Base-by-base conservation (phyloP, 2,797 vertebrate genomes). In the Acropternis orthonyx region DNA sequence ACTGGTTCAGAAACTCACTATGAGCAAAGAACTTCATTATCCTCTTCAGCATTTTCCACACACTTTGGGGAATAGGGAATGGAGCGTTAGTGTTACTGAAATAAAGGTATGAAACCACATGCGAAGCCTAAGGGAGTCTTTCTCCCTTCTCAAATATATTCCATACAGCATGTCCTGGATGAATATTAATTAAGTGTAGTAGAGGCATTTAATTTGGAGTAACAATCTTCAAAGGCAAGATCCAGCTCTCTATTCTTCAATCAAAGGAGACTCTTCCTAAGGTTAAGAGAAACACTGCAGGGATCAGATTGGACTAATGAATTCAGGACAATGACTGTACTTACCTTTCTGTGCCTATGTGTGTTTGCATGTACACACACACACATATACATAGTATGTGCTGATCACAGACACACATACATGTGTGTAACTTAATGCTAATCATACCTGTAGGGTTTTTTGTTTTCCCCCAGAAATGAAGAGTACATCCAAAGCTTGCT, bases 181-280 rank as follows among this genome's bases (percentile, higher is more conserved):
- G 78, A 82, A 82, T 44, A 49, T 36, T 87, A 79, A 93, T 76
- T 62, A 90, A 58, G 54, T 7, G 41, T 1, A 82, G 77, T 1
- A 94, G 61, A 82, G 73, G 43, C 63, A 63, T 76, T 93, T 89
- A 81, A 82, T 89, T 85, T 66, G 71, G 23, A 78, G 32, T 37
- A 91, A 89, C 52, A 48, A 76, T 85, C n/a, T 79, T 84, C 63
- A 87, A 89, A 93, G 59, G 77, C 46, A 82, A 85, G 63, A 66
- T 54, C 12, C 1, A 4, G 76, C 17, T 66, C 71, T 9, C 12
- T 41, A 10, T 9, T 74, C 65, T 59, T 89, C 67, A 66, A 2
- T 44, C 55, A 69, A 30, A 83, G 26, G 2, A 85, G 44, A 14
- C 12, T 63, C 67, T 48, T n/a, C 55, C 24, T 85, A 58, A 63